Evolutionary conservation across 2,888 invertebrate species (phyloP).

Genomic region (Iselma pallidipennis): DNA sequence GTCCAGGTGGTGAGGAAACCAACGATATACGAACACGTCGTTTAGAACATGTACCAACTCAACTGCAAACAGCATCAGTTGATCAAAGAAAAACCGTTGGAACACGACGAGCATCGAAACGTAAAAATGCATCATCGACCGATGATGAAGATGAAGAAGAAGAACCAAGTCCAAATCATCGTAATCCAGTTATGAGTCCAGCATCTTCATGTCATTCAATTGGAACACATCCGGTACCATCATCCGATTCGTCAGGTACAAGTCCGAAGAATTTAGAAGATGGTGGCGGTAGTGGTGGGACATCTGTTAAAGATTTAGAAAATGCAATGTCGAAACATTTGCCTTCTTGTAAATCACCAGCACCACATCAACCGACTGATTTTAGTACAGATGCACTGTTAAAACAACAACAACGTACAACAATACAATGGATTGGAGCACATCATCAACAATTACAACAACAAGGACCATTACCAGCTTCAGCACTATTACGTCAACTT

Average conservation of each 20-base stretch:
- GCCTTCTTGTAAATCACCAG: slow-evolving; percentile 65
- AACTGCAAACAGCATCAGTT: slow-evolving; percentile 53
- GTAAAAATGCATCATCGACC: slow-evolving; percentile 63
- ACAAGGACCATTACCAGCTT: slow-evolving; percentile 75
- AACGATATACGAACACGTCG: slow-evolving; percentile 60
- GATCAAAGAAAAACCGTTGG: slow-evolving; percentile 48
- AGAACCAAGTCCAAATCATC: slow-evolving; percentile 37
- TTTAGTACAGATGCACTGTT: slow-evolving; percentile 84
- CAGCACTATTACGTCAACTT: slow-evolving; percentile 84
- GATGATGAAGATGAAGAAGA: slow-evolving; percentile 60
- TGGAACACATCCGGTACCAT: slow-evolving; percentile 59
- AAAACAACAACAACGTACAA: slow-evolving; percentile 79
- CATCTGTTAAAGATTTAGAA: slow-evolving; percentile 89
- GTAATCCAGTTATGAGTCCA: slow-evolving; percentile 61
- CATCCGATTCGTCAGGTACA: slow-evolving; percentile 48
- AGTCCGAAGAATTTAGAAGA: slow-evolving; percentile 59
- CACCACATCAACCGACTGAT: slow-evolving; percentile 77
- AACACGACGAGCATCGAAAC: slow-evolving; percentile 62
- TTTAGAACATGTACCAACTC: slow-evolving; percentile 59
- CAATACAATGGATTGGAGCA: slow-evolving; percentile 93
- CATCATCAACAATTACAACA: slow-evolving; percentile 68
- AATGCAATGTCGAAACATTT: slow-evolving; percentile 97
- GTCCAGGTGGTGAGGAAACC: slow-evolving; percentile 41
- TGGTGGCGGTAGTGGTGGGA: slow-evolving; percentile 45
- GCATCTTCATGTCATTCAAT: slow-evolving; percentile 68